Base-by-base conservation (phyloP, 2,113 vertebrate species). In the Lophotis ruficrista region DNA sequence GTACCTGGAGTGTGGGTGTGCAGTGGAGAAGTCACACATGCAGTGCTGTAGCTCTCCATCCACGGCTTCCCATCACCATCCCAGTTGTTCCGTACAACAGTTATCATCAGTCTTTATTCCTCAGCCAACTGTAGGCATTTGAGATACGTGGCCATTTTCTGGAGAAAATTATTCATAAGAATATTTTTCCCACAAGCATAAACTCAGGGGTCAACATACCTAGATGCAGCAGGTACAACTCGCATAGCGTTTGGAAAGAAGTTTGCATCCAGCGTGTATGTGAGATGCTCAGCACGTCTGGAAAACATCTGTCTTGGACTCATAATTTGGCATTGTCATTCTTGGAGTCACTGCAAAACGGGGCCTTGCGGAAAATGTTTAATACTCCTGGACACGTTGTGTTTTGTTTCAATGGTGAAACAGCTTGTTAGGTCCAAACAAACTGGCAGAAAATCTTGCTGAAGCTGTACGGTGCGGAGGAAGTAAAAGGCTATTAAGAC, bases 381-480 rank as follows among this genome's bases (percentile, higher is more conserved):
- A 47, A 31, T 86, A 6, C 48, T 80, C 56, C 45, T 25, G 35
- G 80, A 51, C 56, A 47, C 58, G 3, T 3, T 68, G 60, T 58
- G 65, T 27, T 91, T 94, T 71, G 65, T 37, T 78, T 89, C 94
- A 92, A 75, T 64, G 83, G 83, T 23, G 66, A 92, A 89, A 87
- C 14, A 62, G 68, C 93, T 92, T 84, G 86, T 94, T 94, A 94
- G 72, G 89, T 41, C 68, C 69, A 47, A 88, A 60, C 68, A 91
- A 77, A 81, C 41, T 33, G 64, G 58, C 90, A 92, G 80, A 70
- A 90, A 83, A 87, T 71, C 76, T 77, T 89, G 88, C 86, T 88
- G 92, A 88, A 90, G 65, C 88, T 51, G 60, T 78, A 6, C 24
- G 7, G 56, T 17, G 30, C 5, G 0, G 22, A 64, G 77, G 56